These are phyloP conservation scores for Panopea generosa DNA, from an alignment of 2,888 invertebrate species.

Conservation along the genomic window DNA sequence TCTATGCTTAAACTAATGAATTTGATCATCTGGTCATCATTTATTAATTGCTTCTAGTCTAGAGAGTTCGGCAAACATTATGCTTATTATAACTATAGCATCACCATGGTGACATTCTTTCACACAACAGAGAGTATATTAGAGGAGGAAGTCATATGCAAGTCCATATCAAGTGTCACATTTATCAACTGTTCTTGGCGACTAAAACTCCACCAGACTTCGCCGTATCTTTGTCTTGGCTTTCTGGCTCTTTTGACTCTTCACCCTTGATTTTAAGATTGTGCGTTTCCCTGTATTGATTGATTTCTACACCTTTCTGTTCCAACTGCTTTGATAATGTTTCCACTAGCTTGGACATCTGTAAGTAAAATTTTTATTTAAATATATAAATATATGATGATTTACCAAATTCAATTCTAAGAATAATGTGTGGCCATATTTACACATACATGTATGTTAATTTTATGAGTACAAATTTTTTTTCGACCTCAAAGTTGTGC, in stretches of 20 bases:
- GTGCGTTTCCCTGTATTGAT: conserved; percentile 95
- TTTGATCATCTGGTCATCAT: too few species aligned
- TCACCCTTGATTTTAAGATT: conserved; percentile 93
- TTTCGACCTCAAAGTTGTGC: too few species aligned
- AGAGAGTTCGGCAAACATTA: too few species aligned
- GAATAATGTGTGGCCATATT: background rate
- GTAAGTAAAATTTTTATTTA: conserved; percentile 78
- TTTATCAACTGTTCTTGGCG: conserved; percentile 72
- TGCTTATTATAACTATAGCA: too few species aligned
- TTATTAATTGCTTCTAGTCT: too few species aligned
- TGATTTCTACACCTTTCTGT: conserved; percentile 95
- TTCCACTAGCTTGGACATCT: conserved; percentile 92
- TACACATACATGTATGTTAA: background rate
- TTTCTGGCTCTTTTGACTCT: conserved; percentile 70
- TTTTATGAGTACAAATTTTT: too few species aligned
- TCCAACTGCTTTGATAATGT: conserved; percentile 92
- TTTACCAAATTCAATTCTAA: background rate
- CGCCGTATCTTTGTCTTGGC: conserved; percentile 67
- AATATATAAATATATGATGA: background rate
- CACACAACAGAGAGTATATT: too few species aligned
- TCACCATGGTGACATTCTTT: too few species aligned
- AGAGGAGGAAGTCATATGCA: too few species aligned
- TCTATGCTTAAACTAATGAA: too few species aligned
- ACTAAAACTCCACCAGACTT: conserved; percentile 76
- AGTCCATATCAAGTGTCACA: too few species aligned